Base-by-base conservation (phyloP, 2,113 vertebrate genomes). In the Varanus salvator region DNA sequence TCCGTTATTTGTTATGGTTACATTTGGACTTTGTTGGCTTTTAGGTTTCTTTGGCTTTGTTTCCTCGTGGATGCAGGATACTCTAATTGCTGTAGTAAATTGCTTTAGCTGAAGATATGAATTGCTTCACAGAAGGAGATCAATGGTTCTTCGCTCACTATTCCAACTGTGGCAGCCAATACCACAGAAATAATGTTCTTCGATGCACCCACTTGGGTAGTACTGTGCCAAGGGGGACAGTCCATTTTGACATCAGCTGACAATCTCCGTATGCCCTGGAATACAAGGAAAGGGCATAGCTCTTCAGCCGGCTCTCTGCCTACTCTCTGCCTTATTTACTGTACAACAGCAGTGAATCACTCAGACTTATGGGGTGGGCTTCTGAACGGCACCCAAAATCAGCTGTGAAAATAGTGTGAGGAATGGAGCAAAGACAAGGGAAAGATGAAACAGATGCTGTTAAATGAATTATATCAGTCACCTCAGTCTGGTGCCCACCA, bases 281-380 rank as follows among this genome's bases (percentile, higher is more conserved):
- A 31, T 4, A 8, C 0, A 1, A 85, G 80, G 50, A 91, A 29
- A 21, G 84, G 85, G 17, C 38, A 44, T 44, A 23, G 6, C 17
- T 25, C 75, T 74, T 85, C 54, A 52, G 71, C 72, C 21, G 6
- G 57, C 27, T 77, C 27, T 14, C 66, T 17, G 74, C 82, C 21
- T 11, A 66, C 27, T 77, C 27, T 14, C 66, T 17, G 74, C 82
- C 48, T 29, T 34, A 1, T 64, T 74, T n/a, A 23, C 27, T n/a
- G 31, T 0, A 29, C 8, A 52, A 52, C 48, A 0, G 0, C 38
- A 60, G 78, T 44, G 38, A 76, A n/a, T 78, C 89, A 82, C 27
- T 25, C 84, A 1, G 3, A 19, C 31, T 25, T 0, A 27, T 66
- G 0, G 0, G 66, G 48, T 0, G 0, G 0, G 0, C 60, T 29